These are phyloP conservation scores for Tragelaphus imberbis DNA, from an alignment of 2,113 vertebrate species.

Conservation along the genomic window DNA sequence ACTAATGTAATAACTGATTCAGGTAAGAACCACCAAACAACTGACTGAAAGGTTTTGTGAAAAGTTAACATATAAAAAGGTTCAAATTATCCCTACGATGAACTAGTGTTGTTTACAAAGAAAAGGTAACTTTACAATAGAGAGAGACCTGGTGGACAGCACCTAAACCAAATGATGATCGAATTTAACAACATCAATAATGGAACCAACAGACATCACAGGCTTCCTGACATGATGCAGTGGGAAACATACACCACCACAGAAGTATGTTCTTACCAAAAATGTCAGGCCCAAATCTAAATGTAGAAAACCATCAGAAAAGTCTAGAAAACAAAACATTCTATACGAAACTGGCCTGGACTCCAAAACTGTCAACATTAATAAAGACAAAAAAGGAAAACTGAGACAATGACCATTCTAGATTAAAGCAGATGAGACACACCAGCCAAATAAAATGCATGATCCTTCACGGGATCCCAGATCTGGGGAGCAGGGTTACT, in stretches of 20 bases:
- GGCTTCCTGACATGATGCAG: background rate
- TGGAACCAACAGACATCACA: background rate
- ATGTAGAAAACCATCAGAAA: background rate
- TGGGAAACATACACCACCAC: background rate
- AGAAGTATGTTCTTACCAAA: background rate
- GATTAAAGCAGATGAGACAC: background rate
- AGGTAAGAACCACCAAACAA: background rate
- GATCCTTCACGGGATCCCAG: background rate
- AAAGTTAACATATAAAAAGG: background rate
- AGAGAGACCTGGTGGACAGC: background rate
- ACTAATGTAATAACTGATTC: background rate
- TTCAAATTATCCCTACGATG: background rate
- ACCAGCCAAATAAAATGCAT: background rate
- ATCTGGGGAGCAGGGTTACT: background rate
- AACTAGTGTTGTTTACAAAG: background rate
- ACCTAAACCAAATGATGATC: background rate
- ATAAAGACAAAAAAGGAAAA: background rate
- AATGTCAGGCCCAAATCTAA: background rate
- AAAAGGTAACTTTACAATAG: background rate
- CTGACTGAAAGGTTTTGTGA: background rate
- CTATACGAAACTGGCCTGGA: background rate
- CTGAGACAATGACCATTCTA: background rate
- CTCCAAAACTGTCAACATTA: background rate
- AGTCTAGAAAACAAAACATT: background rate
- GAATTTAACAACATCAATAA: background rate